Percentiles rank a stretch among this genome's conserved stretches.
Conservation (phyloP, 2,888 invertebrate species). For the Coleophora flavipennella region DNA sequence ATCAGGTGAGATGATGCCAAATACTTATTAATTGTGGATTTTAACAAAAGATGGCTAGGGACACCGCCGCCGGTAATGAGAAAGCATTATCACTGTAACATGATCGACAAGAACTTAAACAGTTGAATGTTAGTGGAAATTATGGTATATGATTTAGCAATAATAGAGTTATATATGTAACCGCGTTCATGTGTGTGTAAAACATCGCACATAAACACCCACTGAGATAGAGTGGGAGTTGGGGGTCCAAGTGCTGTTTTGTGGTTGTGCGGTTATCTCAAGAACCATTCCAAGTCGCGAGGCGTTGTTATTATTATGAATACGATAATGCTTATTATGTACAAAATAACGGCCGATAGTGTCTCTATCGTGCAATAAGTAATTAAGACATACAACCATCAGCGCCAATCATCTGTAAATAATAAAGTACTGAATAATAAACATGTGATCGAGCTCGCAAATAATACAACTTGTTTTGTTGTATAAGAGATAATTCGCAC, state of each 20-base stretch:
- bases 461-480: slow-evolving; percentile 19
- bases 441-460: slow-evolving; percentile 33
- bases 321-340: slow-evolving; percentile 69
- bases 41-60: too few relatives aligned
- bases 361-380: slow-evolving; percentile 58
- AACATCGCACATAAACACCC: slow-evolving; percentile 22
- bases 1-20: too few relatives aligned
- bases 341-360: slow-evolving; percentile 64
- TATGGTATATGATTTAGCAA: too few relatives aligned
- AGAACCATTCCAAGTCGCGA: slow-evolving; percentile 22
- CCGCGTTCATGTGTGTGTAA: background rate
- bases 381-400: slow-evolving; percentile 56
- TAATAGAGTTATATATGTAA: too few relatives aligned
- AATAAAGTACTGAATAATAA: slow-evolving; percentile 27
- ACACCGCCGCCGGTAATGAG: too few relatives aligned
- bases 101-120: too few relatives aligned
- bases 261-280: background rate
- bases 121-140: too few relatives aligned
- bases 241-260: background rate
- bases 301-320: slow-evolving; percentile 52
- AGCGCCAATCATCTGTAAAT: slow-evolving; percentile 1
- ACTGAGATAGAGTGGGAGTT: slow-evolving; percentile 28
- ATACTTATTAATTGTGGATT: too few relatives aligned
- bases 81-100: too few relatives aligned
- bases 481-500: slow-evolving; percentile 28